phyloP scores from a whole-genome alignment of 30 jellyfish, hydroid and myxozoan species.

The Hydractinia symbiolongicarpus region DNA sequence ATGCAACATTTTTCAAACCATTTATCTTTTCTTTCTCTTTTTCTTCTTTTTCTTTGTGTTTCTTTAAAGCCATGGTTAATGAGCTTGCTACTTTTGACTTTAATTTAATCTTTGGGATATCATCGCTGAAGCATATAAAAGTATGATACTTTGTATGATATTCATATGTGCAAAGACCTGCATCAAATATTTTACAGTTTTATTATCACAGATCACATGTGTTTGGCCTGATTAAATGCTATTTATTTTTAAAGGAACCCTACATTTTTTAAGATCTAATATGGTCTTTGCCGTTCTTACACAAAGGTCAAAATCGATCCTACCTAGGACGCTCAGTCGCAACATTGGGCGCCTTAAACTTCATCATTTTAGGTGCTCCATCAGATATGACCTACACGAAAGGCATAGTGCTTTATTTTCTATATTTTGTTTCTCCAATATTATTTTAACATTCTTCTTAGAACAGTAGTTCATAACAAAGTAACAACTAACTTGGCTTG shows the following conservation, averaged over 20 bases:
- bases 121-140: constrained; percentile 36
- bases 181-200: too few relatives aligned
- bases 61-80: constrained; percentile 53
- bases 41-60: constrained; percentile 40
- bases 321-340: constrained; percentile 64
- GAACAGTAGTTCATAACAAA: too few relatives aligned
- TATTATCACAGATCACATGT: too few relatives aligned
- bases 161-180: too few relatives aligned
- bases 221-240: too few relatives aligned
- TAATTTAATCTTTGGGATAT: constrained; percentile 39
- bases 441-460: not conserved
- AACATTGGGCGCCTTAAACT: constrained; percentile 13
- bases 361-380: constrained; percentile 23
- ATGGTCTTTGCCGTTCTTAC: not conserved
- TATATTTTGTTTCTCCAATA: not conserved
- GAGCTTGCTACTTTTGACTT: constrained; percentile 44
- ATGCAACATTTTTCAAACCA: constrained; percentile 29
- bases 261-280: too few relatives aligned
- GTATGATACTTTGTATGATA: too few relatives aligned
- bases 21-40: constrained; percentile 24
- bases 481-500: too few relatives aligned
- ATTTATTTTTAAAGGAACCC: too few relatives aligned
- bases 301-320: not conserved
- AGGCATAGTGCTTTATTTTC: not conserved
- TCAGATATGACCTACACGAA: constrained; percentile 33